These are phyloP conservation scores for Neolamprologus tretocephalus DNA, from an alignment of 2,113 vertebrate species.

Conservation along the genomic window DNA sequence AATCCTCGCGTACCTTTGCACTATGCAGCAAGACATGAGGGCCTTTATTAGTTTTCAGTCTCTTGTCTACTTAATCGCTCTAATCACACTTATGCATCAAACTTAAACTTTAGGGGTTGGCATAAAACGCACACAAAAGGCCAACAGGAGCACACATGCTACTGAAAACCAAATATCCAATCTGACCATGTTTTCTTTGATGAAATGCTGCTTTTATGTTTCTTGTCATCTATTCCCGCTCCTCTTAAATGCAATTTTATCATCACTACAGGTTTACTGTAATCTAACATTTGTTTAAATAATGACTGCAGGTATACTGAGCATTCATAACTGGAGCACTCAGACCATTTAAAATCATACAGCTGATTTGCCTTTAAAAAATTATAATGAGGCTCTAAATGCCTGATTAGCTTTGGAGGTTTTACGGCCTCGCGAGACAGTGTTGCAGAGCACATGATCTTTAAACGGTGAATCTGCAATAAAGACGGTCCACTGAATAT, in stretches of 20 bases:
- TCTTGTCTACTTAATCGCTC: background rate
- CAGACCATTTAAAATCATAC: background rate
- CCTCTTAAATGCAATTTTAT: background rate
- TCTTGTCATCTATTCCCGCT: background rate
- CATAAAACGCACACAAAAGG: background rate
- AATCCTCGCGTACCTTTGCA: background rate
- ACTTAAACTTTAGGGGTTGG: background rate
- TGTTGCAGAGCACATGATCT: background rate
- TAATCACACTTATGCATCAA: background rate
- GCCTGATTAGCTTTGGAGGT: slow-evolving; percentile 7
- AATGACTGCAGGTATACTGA: background rate
- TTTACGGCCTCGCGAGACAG: background rate
- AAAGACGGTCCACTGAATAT: background rate
- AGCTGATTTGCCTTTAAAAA: background rate
- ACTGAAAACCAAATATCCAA: background rate
- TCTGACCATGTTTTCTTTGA: background rate
- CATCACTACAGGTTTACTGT: background rate
- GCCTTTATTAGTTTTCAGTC: background rate
- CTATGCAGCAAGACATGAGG: background rate
- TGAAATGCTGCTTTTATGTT: background rate
- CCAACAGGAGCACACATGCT: background rate
- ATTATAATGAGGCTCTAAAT: slow-evolving; percentile 1
- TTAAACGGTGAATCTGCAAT: background rate
- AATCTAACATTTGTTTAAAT: background rate
- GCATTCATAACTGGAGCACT: background rate